phyloP scores from a whole-genome alignment of 2,797 vertebrate genomes.

The Psittacula derbiana region DNA sequence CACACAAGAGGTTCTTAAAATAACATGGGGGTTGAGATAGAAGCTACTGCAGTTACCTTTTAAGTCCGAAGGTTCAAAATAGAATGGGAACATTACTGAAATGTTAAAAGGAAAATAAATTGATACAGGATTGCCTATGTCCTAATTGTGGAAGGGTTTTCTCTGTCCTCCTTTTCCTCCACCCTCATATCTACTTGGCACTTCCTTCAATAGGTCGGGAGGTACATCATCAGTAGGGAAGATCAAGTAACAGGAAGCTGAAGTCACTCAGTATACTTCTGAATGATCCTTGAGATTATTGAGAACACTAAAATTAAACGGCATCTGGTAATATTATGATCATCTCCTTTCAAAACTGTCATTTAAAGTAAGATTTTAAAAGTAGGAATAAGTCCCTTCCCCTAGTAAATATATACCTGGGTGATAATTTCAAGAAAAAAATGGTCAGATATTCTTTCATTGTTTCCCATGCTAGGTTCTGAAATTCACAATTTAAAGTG shows the following conservation, averaged over 20 bases:
- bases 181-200: neutral
- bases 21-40: neutral
- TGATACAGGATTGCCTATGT: neutral
- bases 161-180: neutral
- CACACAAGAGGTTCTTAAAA: constrained; percentile 32
- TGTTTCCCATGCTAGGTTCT: neutral
- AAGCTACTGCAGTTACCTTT: neutral
- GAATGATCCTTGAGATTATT: neutral
- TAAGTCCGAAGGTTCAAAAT: constrained; percentile 2
- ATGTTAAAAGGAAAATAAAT: neutral
- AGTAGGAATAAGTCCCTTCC: neutral
- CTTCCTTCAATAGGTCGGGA: neutral
- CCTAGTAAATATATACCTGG: neutral
- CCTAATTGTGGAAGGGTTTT: neutral
- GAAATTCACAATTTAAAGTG: neutral
- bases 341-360: neutral
- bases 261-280: neutral
- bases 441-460: neutral
- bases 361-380: neutral
- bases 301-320: neutral
- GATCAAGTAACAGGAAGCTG: neutral
- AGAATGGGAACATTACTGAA: neutral
- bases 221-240: neutral
- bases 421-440: neutral
- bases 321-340: neutral